Base-by-base conservation (phyloP, 2,888 invertebrate genomes). In the Argynnis bischoffii region DNA sequence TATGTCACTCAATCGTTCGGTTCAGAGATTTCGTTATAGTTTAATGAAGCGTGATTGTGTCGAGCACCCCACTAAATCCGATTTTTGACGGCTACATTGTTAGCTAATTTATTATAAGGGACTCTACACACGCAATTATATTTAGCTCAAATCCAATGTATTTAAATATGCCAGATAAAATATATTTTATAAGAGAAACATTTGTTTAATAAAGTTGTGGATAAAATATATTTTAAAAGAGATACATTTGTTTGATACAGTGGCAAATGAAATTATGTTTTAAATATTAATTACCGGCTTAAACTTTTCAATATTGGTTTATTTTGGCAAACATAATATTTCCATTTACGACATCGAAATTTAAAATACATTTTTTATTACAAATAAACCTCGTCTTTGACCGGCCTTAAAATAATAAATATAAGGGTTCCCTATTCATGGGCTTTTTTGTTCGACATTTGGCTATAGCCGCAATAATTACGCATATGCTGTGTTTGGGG, bases 21-120 rank as follows among this genome's bases (percentile, higher is more conserved):
- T 67, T 72, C 70, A 75, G 66, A 72, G 77, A 78, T 81, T 84
- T 84, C 81, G 82, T 88, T 79, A 78, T 76, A 79, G 83, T 84
- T 85, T 89, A 91, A 91, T 88, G 90, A 90, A 90, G 83, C 90
- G 78, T 88, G 85, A 88, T 91, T 91, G 89, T 89, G 82, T 82
- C 78, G 78, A 79, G 81, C 80, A 81, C 87, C 85, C 89, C 80
- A 78, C 80, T 81, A 82, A 86, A 87, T 86, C 83, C 79, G 75
- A 89, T 86, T 89, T 86, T 81, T 80, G 81, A 80, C 79, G 79
- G 79, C 79, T 76, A 80, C 80, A 80, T 86, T 84, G 83, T 79
- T 75, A 73, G 76, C 81, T 84, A 82, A 86, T 86, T 84, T 84
- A 82, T 84, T 79, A 83, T 81, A 79, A 82, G 83, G 81, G 71